Conservation (phyloP, 2,113 vertebrate genomes). For the Python bivittatus region DNA sequence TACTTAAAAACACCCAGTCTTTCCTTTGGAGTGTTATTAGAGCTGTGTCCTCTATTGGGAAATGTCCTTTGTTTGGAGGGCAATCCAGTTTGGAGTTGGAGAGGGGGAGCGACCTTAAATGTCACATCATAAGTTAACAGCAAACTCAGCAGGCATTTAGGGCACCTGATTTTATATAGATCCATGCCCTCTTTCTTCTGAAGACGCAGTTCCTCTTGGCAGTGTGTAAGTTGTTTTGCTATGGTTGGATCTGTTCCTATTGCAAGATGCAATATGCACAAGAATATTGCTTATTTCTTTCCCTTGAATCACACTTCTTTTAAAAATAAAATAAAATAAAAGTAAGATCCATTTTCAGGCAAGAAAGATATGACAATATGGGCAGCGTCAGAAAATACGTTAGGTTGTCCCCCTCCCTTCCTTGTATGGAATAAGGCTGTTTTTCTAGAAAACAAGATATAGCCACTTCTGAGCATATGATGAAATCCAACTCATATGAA, state of each 20-base stretch:
- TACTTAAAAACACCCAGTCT: background rate
- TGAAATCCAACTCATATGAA: conserved; percentile 43
- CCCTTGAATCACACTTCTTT: background rate
- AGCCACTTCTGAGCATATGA: conserved; percentile 32
- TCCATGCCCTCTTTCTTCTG: background rate
- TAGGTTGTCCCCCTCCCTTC: background rate
- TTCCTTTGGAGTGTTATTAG: background rate
- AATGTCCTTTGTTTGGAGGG: background rate
- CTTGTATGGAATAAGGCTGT: conserved; percentile 45
- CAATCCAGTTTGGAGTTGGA: background rate
- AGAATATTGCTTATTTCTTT: background rate
- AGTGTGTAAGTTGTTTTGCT: background rate
- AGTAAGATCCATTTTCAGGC: conserved; percentile 12
- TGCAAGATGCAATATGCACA: background rate
- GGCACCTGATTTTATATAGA: background rate
- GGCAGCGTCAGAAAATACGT: background rate
- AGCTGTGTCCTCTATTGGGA: background rate
- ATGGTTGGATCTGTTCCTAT: background rate
- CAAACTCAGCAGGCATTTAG: background rate
- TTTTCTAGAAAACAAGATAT: conserved; percentile 38
- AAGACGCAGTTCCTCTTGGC: background rate
- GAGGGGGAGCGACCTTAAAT: background rate
- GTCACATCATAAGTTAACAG: background rate
- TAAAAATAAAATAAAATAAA: background rate
- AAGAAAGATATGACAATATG: background rate